Base-by-base conservation (phyloP, 2,888 invertebrate genomes). In the Drosophila vallismaia region DNA sequence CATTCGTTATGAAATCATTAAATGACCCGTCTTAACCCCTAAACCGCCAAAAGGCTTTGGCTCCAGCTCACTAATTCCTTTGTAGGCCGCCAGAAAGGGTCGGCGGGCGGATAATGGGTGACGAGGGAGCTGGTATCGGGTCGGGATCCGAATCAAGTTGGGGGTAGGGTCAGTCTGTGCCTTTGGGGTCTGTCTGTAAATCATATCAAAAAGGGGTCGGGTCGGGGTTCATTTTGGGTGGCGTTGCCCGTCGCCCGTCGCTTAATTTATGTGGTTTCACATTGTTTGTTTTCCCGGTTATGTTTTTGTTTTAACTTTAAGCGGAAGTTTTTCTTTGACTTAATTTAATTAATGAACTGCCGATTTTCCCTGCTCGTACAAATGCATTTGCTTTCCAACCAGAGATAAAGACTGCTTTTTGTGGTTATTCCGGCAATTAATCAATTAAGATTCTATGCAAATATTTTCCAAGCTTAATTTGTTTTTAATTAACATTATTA, bases 191-290 rank as follows among this genome's bases (percentile, higher is more conserved):
- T 54, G 81, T 62, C 73, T 71, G 79, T 73, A 71, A 77, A 79
- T 81, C 80, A 77, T 74, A 76, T 72, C 54, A 77, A 70, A 71
- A 38, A 55, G 55, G 77, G 77, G 71, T 69, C 71, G 79, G 36
- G 29, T 29, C 28, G 33, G 33, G 33, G 38, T 19, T 52, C 38
- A 63, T 42, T 48, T 48, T 51, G 75, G 78, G 56, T 66, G 74
- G 70, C 55, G 72, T 73, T 64, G 77, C 28, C 74, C 71, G 77
- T 69, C 68, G 77, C 28, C 74, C 71, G 77, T 69, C 68, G 59
- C 68, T 74, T 79, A 81, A 81, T 83, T 86, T 83, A 77, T 81
- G 86, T 77, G 84, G 84, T 74, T 81, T 81, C 24, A 53, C 54
- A 57, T 77, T 76, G 74, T 77, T 79, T 71, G 54, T 57, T 46